Evolutionary conservation across 2,888 invertebrate species (phyloP).

Genomic region (Operophtera brumata): DNA sequence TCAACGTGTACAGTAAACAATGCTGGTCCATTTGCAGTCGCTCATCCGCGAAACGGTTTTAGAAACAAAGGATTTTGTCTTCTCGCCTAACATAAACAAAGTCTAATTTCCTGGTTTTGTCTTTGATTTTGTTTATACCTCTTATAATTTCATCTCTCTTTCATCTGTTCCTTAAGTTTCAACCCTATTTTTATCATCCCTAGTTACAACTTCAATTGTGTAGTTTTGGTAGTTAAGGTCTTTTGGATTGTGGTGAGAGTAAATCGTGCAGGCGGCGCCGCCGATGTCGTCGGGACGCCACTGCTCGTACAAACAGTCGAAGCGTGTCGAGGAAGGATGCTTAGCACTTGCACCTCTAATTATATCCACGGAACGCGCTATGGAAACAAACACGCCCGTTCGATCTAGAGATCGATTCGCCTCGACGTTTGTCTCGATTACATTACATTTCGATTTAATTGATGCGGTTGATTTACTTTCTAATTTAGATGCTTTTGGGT

Average conservation of each 20-base stretch:
- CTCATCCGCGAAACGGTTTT: conserved; percentile 62
- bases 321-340: conserved; percentile 76
- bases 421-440: conserved; percentile 30
- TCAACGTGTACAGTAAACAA: conserved; percentile 68
- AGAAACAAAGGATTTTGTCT: conserved; percentile 72
- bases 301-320: conserved; percentile 67
- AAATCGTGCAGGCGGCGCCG: conserved; percentile 76
- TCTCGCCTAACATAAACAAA: conserved; percentile 70
- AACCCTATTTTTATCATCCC: conserved; percentile 29
- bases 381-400: conserved; percentile 64
- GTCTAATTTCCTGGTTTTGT: conserved; percentile 72
- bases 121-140: conserved; percentile 42
- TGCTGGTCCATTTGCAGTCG: conserved; percentile 58
- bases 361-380: conserved; percentile 66
- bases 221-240: conserved; percentile 38
- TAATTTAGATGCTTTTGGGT: conserved; percentile 1
- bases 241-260: conserved; percentile 43
- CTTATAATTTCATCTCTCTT: conserved; percentile 26
- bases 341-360: conserved; percentile 76
- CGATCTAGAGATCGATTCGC: conserved; percentile 29
- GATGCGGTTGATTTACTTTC: conserved; percentile 5
- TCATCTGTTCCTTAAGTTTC: conserved; percentile 7
- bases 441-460: conserved; percentile 22
- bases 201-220: conserved; percentile 36
- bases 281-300: conserved; percentile 70